Evolutionary conservation across 2,113 vertebrate genomes (phyloP).

Genomic region (Lasiurus borealis): DNA sequence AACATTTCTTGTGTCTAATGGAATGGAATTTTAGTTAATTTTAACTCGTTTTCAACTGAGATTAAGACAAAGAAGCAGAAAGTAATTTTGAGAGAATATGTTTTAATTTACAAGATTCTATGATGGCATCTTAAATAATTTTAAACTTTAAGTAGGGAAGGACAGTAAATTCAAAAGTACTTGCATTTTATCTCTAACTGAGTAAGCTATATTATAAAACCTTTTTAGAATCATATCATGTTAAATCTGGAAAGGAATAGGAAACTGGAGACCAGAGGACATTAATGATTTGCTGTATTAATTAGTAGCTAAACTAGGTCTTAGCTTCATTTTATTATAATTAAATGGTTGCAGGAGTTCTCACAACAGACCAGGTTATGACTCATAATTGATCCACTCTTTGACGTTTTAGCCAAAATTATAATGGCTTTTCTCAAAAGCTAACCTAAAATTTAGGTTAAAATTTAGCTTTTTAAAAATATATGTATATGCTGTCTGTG

Average conservation of each 20-base stretch:
- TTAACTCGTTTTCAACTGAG: conserved; percentile 26
- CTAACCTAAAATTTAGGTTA: conserved; percentile 44
- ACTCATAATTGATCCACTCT: conserved; percentile 26
- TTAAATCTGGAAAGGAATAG: conserved; percentile 31
- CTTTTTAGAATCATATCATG: neutral
- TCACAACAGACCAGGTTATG: conserved; percentile 1
- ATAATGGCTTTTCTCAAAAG: conserved; percentile 15
- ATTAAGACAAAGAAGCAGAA: conserved; percentile 1
- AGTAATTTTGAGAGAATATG: conserved; percentile 47
- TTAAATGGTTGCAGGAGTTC: conserved; percentile 46
- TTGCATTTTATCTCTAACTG: neutral
- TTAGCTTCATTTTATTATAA: conserved; percentile 33
- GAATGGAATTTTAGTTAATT: conserved; percentile 49
- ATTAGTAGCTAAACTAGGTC: conserved; percentile 39
- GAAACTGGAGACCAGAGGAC: neutral
- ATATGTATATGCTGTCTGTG: neutral
- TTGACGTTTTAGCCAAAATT: conserved; percentile 29
- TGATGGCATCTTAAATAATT: conserved; percentile 43
- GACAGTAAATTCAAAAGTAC: neutral
- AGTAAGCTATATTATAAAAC: conserved; percentile 21
- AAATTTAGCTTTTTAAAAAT: conserved; percentile 17
- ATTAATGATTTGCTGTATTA: conserved; percentile 12
- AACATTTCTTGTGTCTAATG: conserved; percentile 11
- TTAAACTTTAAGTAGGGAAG: neutral
- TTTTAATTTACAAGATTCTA: conserved; percentile 1